These are phyloP conservation scores for Anoura caudifer DNA, from an alignment of 2,113 vertebrate genomes.

Conservation along the genomic window DNA sequence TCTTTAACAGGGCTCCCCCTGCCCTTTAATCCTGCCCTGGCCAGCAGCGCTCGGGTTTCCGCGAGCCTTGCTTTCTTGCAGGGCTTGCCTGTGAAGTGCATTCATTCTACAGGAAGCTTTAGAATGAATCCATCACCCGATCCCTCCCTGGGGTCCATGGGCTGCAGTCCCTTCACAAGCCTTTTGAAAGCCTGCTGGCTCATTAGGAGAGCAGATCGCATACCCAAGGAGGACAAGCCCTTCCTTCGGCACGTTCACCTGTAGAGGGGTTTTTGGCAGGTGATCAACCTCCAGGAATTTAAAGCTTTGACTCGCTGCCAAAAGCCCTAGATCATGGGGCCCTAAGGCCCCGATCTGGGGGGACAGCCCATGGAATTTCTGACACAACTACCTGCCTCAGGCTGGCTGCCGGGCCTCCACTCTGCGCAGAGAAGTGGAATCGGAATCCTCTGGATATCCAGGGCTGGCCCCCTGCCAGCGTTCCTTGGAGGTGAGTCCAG, in stretches of 20 bases:
- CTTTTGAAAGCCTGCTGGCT: not conserved
- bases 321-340: not conserved
- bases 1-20: not conserved
- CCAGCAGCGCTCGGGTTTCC: not conserved
- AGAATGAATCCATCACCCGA: slow-evolving; percentile 57
- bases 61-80: not conserved
- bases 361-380: not conserved
- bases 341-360: not conserved
- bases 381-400: not conserved
- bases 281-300: slow-evolving; percentile 21
- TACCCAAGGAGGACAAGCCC: not conserved
- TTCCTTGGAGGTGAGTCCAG: not conserved
- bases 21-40: not conserved
- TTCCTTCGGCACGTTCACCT: not conserved
- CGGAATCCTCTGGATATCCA: not conserved
- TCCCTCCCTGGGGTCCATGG: not conserved
- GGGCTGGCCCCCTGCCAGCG: not conserved
- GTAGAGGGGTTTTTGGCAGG: not conserved
- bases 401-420: not conserved
- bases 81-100: not conserved
- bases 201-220: not conserved
- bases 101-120: slow-evolving; percentile 46
- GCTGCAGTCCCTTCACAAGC: not conserved
- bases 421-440: not conserved
- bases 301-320: not conserved